Percentiles rank a stretch among this genome's conserved stretches.
Evolutionary conservation across 30 jellyfish, hydroid and myxozoan species (phyloP).

Genomic region (Mastigias papua): DNA sequence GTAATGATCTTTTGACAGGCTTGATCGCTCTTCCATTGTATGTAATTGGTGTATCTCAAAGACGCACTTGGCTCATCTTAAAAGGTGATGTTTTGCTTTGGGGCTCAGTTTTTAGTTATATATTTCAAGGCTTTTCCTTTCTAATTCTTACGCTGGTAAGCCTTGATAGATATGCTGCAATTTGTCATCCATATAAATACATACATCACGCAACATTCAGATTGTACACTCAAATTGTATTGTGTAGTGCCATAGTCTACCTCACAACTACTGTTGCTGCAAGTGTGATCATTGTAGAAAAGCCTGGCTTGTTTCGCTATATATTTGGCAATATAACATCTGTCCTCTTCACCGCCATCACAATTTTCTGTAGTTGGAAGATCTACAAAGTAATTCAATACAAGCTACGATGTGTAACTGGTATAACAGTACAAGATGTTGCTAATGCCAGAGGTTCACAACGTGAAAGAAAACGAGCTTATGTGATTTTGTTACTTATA

Average conservation of each 20-base stretch:
- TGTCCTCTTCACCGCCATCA: neutral
- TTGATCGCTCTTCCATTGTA: neutral
- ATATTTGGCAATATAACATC: neutral
- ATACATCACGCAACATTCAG: neutral
- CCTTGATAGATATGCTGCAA: constrained; percentile 8
- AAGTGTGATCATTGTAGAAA: neutral
- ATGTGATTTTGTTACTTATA: neutral
- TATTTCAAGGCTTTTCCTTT: neutral
- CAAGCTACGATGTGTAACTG: neutral
- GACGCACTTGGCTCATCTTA: neutral
- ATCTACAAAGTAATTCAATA: neutral
- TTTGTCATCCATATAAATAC: constrained; percentile 2
- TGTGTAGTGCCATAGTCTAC: neutral
- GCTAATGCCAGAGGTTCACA: neutral
- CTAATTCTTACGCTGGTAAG: neutral
- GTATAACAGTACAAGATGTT: neutral
- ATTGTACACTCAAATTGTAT: neutral
- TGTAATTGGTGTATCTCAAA: neutral
- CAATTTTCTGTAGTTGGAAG: neutral
- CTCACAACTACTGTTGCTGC: neutral
- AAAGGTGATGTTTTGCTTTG: neutral
- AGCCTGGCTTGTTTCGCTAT: neutral
- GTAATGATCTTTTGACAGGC: neutral
- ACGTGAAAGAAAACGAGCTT: neutral
- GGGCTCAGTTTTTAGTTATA: neutral